phyloP scores from a whole-genome alignment of 1,140 invertebrate genomes.

The Nasonia giraulti region DNA sequence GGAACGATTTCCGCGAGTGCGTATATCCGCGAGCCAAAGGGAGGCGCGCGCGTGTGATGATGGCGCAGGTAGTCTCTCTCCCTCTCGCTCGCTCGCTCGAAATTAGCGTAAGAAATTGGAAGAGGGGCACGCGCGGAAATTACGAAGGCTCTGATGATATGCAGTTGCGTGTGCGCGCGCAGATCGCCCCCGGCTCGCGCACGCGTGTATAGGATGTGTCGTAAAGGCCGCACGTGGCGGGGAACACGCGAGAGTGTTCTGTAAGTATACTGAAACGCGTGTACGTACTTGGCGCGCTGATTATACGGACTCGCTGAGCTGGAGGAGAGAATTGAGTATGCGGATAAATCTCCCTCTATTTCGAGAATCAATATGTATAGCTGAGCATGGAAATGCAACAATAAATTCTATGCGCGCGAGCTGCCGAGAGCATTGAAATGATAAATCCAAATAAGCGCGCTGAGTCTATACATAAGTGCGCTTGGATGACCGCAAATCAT shows the following conservation, averaged over 20 bases:
- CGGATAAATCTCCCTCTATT: too few species aligned
- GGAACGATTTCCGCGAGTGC: slow-evolving; percentile 3
- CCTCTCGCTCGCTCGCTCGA: neutral
- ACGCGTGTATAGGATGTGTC: neutral
- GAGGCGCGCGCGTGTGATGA: slow-evolving; percentile 15
- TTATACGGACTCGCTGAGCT: too few species aligned
- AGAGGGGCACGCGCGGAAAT: slow-evolving; percentile 9
- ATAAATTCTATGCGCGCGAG: too few species aligned
- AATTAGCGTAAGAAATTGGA: slow-evolving; percentile 24
- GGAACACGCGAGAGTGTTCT: neutral
- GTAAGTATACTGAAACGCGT: neutral
- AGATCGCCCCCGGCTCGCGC: neutral
- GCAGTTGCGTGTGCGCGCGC: slow-evolving; percentile 6
- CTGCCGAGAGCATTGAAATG: too few species aligned
- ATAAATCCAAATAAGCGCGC: too few species aligned
- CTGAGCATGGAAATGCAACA: too few species aligned
- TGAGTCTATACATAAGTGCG: too few species aligned
- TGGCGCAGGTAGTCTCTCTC: neutral
- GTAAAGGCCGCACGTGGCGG: slow-evolving; percentile 40
- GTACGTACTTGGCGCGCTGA: neutral
- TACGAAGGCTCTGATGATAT: neutral
- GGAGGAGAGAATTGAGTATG: too few species aligned
- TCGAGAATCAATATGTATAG: too few species aligned
- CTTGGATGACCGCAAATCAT: too few species aligned
- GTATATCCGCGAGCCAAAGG: neutral